Percentiles rank a stretch among this genome's conserved stretches.
Evolutionary conservation across 1,140 invertebrate genomes (phyloP).

Genomic region (Oryctes rhinoceros): DNA sequence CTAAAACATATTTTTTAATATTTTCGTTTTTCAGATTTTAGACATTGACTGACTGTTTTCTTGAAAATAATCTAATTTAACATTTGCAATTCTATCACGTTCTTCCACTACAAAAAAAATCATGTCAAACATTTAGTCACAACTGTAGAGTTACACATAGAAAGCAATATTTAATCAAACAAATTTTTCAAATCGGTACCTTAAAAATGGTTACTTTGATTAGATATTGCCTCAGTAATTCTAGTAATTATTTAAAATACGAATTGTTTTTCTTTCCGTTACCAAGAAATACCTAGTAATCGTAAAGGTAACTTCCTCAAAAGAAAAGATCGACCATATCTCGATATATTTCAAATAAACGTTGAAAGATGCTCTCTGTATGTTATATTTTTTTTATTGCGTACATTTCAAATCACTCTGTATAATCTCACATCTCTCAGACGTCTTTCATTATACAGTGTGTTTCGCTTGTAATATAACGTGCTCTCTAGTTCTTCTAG

Average conservation of each 20-base stretch:
- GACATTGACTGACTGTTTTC: background rate
- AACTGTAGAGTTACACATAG: too few relatives aligned
- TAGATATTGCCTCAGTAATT: too few relatives aligned
- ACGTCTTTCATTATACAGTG: slow-evolving; percentile 2
- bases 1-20: background rate
- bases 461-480: background rate
- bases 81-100: slow-evolving; percentile 8
- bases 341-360: background rate
- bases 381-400: too few relatives aligned
- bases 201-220: too few relatives aligned
- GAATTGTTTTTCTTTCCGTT: too few relatives aligned
- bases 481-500: background rate
- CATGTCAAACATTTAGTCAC: background rate
- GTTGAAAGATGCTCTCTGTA: too few relatives aligned
- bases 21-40: background rate
- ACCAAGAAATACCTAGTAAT: too few relatives aligned
- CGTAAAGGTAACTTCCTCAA: too few relatives aligned
- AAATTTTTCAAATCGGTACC: too few relatives aligned
- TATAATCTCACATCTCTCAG: background rate
- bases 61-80: slow-evolving; percentile 1
- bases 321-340: background rate
- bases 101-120: slow-evolving; percentile 5
- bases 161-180: too few relatives aligned
- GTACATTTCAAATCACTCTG: background rate
- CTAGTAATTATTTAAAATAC: too few relatives aligned